These are phyloP conservation scores for Axea sp. DNA, from an alignment of 2,888 invertebrate genomes.

Conservation along the genomic window DNA sequence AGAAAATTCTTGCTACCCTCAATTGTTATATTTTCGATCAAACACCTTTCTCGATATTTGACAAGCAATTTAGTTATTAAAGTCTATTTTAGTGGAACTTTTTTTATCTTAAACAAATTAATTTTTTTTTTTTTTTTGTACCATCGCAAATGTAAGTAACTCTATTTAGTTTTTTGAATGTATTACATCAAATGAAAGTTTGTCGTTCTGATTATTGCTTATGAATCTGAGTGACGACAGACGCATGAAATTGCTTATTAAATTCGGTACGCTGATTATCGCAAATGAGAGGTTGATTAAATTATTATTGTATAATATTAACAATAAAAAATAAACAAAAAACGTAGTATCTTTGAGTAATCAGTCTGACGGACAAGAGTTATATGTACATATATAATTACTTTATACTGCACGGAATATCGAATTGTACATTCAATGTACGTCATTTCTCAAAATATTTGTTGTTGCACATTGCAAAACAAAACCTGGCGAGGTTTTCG, in stretches of 20 bases:
- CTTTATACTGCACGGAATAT: constrained; percentile 44
- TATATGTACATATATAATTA: constrained; percentile 57
- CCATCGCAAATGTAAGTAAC: neutral
- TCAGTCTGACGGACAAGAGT: constrained; percentile 29
- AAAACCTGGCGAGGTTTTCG: neutral
- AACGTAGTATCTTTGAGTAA: constrained; percentile 29
- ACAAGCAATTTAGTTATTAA: neutral
- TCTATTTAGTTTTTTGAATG: constrained; percentile 14
- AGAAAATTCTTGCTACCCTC: neutral
- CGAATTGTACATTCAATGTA: constrained; percentile 43
- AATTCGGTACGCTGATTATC: constrained; percentile 2
- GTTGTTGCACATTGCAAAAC: constrained; percentile 32
- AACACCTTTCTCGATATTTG: neutral
- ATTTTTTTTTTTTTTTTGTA: neutral
- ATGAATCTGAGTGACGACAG: too few species aligned
- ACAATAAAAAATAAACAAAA: constrained; percentile 43
- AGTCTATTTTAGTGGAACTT: neutral
- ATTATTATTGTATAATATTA: constrained; percentile 55
- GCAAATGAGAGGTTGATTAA: constrained; percentile 28
- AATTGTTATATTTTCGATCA: neutral
- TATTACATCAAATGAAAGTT: constrained; percentile 18
- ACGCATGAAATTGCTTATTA: constrained; percentile 9
- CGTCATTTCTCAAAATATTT: constrained; percentile 23
- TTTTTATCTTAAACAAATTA: neutral
- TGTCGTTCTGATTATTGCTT: too few species aligned